phyloP scores from a whole-genome alignment of 2,888 invertebrate genomes.

The Nemotelus pantherinus region DNA sequence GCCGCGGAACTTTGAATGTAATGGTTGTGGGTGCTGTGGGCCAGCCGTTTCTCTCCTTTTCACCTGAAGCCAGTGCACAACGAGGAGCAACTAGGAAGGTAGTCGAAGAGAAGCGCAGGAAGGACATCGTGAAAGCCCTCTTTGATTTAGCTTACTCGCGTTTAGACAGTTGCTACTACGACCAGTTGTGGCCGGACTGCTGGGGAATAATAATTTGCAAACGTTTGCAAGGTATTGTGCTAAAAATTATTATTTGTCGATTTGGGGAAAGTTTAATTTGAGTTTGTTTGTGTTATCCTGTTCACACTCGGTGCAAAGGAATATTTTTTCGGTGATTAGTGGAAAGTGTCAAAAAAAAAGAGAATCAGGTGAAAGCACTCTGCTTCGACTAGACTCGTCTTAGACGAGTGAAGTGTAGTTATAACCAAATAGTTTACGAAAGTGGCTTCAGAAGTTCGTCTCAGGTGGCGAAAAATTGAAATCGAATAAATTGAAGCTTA shows the following conservation, averaged over 20 bases:
- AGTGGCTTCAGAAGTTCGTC: no score
- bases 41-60: not conserved
- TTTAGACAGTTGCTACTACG: constrained; percentile 33
- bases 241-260: constrained; percentile 44
- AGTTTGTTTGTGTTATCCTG: constrained; percentile 38
- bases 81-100: no score
- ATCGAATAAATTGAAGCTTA: no score
- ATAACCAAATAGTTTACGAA: no score
- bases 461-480: no score
- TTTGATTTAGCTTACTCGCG: constrained; percentile 24
- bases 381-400: no score
- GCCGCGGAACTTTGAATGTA: constrained; percentile 4
- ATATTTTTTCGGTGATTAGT: no score
- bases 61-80: no score
- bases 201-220: constrained; percentile 49
- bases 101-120: constrained; percentile 6
- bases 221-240: constrained; percentile 44
- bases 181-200: constrained; percentile 50
- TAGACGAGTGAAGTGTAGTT: no score
- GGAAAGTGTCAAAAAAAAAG: no score
- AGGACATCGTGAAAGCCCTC: constrained; percentile 4
- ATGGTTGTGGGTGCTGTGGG: not conserved
- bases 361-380: no score
- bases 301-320: no score
- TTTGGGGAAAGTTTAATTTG: constrained; percentile 45